A percentile compares a stretch with the other conserved stretches of the same genome.
These are phyloP conservation scores for Lomographa bimaculata DNA, from an alignment of 2,888 invertebrate genomes.

Conservation along the genomic window DNA sequence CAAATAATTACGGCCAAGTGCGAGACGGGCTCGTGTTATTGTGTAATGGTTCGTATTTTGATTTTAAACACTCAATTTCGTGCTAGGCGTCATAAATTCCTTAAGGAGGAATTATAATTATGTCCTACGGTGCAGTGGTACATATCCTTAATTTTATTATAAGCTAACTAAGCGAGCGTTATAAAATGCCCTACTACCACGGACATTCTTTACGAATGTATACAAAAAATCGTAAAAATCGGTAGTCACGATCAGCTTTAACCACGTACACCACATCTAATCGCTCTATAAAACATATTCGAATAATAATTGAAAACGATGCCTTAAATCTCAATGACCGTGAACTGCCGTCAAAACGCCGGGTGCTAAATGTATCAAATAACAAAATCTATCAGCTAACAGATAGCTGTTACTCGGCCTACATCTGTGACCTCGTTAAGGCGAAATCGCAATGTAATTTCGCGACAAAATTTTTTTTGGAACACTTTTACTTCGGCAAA, in stretches of 20 bases:
- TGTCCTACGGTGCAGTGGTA: too few relatives aligned
- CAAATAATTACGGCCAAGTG: too few relatives aligned
- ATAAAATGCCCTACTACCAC: too few relatives aligned
- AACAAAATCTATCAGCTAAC: slow-evolving; percentile 66
- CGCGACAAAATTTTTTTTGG: slow-evolving; percentile 77
- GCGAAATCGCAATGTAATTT: slow-evolving; percentile 83
- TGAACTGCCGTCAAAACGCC: slow-evolving; percentile 58
- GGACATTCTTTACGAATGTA: slow-evolving; percentile 1
- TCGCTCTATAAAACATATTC: slow-evolving; percentile 36
- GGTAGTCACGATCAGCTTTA: slow-evolving; percentile 33
- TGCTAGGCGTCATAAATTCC: too few relatives aligned
- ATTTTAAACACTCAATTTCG: too few relatives aligned
- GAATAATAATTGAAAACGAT: slow-evolving; percentile 39
- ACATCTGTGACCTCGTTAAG: slow-evolving; percentile 76
- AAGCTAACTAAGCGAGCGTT: too few relatives aligned
- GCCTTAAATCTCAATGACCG: slow-evolving; percentile 54
- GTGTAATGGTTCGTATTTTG: too few relatives aligned
- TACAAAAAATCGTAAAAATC: slow-evolving; percentile 21
- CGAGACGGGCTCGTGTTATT: too few relatives aligned
- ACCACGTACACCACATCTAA: slow-evolving; percentile 37
- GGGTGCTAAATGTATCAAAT: slow-evolving; percentile 55
- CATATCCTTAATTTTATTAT: too few relatives aligned
- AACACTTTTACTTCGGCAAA: slow-evolving; percentile 81
- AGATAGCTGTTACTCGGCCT: slow-evolving; percentile 79
- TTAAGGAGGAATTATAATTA: too few relatives aligned